A percentile compares a stretch with the other conserved stretches of the same genome.
phyloP scores from a whole-genome alignment of 2,888 invertebrate species.

The Orchestes rusci region DNA sequence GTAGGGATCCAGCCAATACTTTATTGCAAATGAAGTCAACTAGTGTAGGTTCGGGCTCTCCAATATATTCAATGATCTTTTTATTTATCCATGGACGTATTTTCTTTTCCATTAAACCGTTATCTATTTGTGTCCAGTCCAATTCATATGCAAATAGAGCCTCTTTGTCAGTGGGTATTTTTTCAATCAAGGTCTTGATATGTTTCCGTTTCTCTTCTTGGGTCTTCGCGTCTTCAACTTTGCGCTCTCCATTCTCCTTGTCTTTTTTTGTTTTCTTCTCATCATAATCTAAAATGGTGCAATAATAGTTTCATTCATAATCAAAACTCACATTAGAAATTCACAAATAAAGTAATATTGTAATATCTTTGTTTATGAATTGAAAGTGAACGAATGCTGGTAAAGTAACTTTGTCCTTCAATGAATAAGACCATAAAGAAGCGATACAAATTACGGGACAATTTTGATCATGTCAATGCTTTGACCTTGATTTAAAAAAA shows the following conservation, averaged over 20 bases:
- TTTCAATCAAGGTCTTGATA: slow-evolving; percentile 95
- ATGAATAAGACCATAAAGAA: too few relatives aligned
- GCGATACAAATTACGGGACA: too few relatives aligned
- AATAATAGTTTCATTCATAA: too few relatives aligned
- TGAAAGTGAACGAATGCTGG: too few relatives aligned
- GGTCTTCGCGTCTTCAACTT: slow-evolving; percentile 56
- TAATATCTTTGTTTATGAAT: too few relatives aligned
- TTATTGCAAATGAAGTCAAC: slow-evolving; percentile 99
- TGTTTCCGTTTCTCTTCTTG: slow-evolving; percentile 94
- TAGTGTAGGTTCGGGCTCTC: slow-evolving; percentile 95
- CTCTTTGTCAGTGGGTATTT: slow-evolving; percentile 96
- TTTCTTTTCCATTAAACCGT: slow-evolving; percentile 83
- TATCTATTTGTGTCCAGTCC: slow-evolving; percentile 77
- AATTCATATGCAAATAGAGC: slow-evolving; percentile 92
- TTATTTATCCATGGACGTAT: slow-evolving; percentile 99
- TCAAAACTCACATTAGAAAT: neutral
- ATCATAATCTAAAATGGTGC: slow-evolving; percentile 54
- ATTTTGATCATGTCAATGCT: too few relatives aligned
- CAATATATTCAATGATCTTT: slow-evolving; percentile 99
- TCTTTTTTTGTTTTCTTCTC: slow-evolving; percentile 45
- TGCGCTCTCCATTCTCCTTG: slow-evolving; percentile 44
- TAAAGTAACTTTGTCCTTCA: too few relatives aligned
- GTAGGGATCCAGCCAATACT: slow-evolving; percentile 87
- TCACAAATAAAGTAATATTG: neutral
- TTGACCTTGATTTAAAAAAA: too few relatives aligned